Base-by-base conservation (phyloP, 1,140 invertebrate genomes). In the Drosophila tristis region DNA sequence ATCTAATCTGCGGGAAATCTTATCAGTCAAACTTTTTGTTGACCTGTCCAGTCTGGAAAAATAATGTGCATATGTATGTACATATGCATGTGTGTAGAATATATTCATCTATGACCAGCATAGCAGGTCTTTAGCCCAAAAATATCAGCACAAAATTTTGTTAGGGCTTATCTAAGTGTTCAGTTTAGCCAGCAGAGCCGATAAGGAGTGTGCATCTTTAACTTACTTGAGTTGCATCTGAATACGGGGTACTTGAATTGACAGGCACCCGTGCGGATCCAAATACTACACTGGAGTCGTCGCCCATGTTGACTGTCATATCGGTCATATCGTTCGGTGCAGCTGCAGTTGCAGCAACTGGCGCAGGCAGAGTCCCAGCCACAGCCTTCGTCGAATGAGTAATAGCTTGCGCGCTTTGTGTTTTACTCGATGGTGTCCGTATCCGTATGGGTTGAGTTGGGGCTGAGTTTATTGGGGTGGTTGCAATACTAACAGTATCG, bases 211-310 rank as follows among this genome's bases (percentile, higher is more conserved):
- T 29, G 35, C 11, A 39, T 39, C 35, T 13, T 39, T 11, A 39
- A 93, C 94, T 95, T 94, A 98, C 97, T 95, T 98, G 97, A 72
- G 98, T 99, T 44, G 98, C 98, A 94, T 99, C 98, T 67, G 97
- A 97, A 93, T 99, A 99, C 15, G 98, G 98, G 48, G 98, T 99
- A 29, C 95, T 94, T 11, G 97, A 98, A 92, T 97, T 96, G 93
- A 97, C 96, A 93, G 97, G 95, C 85, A 98, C 96, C 65, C 96
- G 93, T 90, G 97, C 95, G 44, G 97, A 97, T 76, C 97, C 97
- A 92, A 98, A 98, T 71, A 96, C 73, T 62, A 71, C 61, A 62
- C 73, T 72, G 58, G 60, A 51, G 56, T 79, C 60, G 61, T n/a
- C 57, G 53, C 66, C 62, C 42, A 51, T 63, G 57, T 44, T 60